Evolutionary conservation across 2,113 vertebrate species (phyloP), one percentile per base, ranked within the genome.

Genomic region (Xiphias gladius): DNA sequence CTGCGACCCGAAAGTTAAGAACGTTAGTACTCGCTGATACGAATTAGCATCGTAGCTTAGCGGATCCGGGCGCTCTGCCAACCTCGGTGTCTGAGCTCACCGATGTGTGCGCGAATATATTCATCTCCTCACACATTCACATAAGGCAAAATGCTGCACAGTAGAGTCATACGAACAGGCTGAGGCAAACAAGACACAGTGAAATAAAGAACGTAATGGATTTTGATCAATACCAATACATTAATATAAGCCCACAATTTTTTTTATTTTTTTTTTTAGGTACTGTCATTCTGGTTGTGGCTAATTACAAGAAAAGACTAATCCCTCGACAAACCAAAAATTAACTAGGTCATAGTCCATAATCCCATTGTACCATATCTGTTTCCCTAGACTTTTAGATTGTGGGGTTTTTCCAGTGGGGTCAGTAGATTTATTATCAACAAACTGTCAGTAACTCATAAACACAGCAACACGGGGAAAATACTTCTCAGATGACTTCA

Each of bases 381-480:
- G 59, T 37, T 77, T 54, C 43, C 61, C 16, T 10, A 13, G 19
- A 58, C 17, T 48, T 62, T 48, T 10, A 37, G 12, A 74, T 37
- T 69, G 30, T 24, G 46, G 64, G 3, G 0, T 28, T 59, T 86
- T 80, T 76, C 68, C 61, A 78, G 63, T 1, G 14, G 0, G 46
- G 14, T 86, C 39, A 77, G 1, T 5, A 19, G 85, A 88, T 80
- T 86, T 86, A 87, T 84, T 57, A 64, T 66, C 70, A 74, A 76
- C 80, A 78, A 84, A 54, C 48, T 52, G 70, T 69, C 62, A 73
- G 76, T n/a, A 24, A 57, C 6, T 54, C 7, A 19, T 78, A 87
- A 83, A 86, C 76, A 88, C 28, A 20, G 66, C 13, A 55, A 73
- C 37, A 79, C n/a, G 57, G 50, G 73, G 57, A 73, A 61, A 46